Conservation (phyloP, 2,797 vertebrate species). For the Pteropus rufus region DNA sequence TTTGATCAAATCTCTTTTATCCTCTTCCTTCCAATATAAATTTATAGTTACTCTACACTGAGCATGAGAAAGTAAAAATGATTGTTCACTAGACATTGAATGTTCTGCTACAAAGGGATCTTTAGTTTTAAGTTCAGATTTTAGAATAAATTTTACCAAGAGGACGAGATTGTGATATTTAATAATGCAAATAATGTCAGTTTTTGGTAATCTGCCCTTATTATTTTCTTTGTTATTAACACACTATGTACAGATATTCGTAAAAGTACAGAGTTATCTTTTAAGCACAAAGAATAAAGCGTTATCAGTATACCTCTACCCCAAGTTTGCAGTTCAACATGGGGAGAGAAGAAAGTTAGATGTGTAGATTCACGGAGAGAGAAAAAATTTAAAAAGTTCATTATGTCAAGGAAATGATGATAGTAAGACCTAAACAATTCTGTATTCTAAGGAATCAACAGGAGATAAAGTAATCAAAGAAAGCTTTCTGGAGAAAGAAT, state of each 20-base stretch:
- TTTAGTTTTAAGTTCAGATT: not conserved
- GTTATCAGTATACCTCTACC: not conserved
- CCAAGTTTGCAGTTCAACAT: not conserved
- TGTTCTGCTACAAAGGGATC: not conserved
- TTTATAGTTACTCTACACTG: not conserved
- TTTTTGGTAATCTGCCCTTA: not conserved
- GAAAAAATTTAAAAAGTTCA: not conserved
- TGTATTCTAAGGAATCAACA: not conserved
- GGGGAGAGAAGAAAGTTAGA: not conserved
- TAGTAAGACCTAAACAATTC: not conserved
- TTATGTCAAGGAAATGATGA: not conserved
- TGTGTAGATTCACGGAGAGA: not conserved
- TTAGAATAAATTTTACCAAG: not conserved
- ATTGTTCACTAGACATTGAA: not conserved
- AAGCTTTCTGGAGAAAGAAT: not conserved
- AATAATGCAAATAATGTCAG: not conserved
- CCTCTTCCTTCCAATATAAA: not conserved
- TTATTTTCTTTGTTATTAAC: not conserved
- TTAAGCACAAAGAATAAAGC: not conserved
- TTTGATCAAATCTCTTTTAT: not conserved
- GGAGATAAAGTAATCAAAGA: not conserved
- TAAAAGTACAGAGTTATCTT: not conserved
- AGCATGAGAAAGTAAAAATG: not conserved
- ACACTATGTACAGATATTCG: not conserved
- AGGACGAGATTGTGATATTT: not conserved